A percentile compares a stretch with the other conserved stretches of the same genome.
Evolutionary conservation across 2,888 invertebrate species (phyloP).

Genomic region (Octodonta nipae): DNA sequence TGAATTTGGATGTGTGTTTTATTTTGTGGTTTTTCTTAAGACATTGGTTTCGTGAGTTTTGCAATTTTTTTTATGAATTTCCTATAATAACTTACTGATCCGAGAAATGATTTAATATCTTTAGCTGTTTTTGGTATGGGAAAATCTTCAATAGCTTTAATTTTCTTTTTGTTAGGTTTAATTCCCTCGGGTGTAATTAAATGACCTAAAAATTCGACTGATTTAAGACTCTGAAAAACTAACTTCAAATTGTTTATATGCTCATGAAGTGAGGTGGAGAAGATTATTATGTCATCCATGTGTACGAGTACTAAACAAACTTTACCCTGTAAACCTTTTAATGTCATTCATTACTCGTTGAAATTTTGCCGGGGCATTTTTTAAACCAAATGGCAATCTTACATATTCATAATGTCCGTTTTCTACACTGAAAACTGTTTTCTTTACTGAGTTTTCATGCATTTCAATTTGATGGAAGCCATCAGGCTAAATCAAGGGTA

Average conservation of each 20-base stretch:
- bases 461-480: slow-evolving; percentile 6
- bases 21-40: no score
- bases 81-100: no score
- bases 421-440: slow-evolving; percentile 2
- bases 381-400: slow-evolving; percentile 5
- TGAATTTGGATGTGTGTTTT: no score
- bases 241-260: slow-evolving; percentile 1
- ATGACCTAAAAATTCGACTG: slow-evolving; percentile 1
- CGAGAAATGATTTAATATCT: no score
- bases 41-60: no score
- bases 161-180: slow-evolving; percentile 1
- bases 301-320: background rate
- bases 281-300: slow-evolving; percentile 1
- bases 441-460: background rate
- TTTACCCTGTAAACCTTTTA: background rate
- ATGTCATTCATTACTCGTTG: no score
- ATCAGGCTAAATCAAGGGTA: slow-evolving; percentile 2
- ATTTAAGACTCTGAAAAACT: background rate
- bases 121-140: no score
- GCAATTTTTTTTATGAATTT: no score
- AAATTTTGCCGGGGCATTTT: no score
- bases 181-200: slow-evolving; percentile 1
- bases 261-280: background rate
- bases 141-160: no score
- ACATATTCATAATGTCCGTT: slow-evolving; percentile 5